Conservation (phyloP, 2,113 vertebrate genomes). For the Cynocephalus volans region DNA sequence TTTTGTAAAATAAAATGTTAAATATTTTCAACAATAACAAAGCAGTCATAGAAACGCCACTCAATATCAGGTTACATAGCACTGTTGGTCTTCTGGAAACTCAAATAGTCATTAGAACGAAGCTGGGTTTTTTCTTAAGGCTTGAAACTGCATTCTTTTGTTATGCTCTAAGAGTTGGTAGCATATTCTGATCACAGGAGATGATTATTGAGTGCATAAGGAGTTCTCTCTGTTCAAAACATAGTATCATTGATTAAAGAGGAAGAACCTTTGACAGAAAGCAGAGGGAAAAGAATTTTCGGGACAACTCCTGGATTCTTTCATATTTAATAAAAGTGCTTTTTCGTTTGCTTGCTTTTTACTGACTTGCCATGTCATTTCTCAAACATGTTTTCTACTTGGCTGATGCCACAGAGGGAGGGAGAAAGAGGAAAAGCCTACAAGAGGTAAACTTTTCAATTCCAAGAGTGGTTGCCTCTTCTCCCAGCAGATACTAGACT, state of each 20-base stretch:
- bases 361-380: neutral
- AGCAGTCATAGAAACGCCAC: neutral
- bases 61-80: no score
- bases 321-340: neutral
- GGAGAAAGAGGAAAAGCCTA: rapidly evolving
- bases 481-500: neutral
- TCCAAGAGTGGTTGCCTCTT: neutral
- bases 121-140: neutral
- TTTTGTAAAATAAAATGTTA: neutral
- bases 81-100: neutral
- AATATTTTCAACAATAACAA: neutral
- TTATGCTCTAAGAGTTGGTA: neutral
- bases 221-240: constrained; percentile 4
- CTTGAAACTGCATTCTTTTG: neutral
- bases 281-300: neutral
- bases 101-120: neutral
- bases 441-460: neutral
- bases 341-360: neutral
- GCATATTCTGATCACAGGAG: neutral
- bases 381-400: neutral
- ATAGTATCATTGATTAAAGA: neutral
- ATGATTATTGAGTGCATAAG: neutral
- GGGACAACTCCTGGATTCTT: neutral
- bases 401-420: rapidly evolving
- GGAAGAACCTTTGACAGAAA: neutral